These are phyloP conservation scores for Molossus alvarezi DNA, from an alignment of 2,797 vertebrate species.

Conservation along the genomic window DNA sequence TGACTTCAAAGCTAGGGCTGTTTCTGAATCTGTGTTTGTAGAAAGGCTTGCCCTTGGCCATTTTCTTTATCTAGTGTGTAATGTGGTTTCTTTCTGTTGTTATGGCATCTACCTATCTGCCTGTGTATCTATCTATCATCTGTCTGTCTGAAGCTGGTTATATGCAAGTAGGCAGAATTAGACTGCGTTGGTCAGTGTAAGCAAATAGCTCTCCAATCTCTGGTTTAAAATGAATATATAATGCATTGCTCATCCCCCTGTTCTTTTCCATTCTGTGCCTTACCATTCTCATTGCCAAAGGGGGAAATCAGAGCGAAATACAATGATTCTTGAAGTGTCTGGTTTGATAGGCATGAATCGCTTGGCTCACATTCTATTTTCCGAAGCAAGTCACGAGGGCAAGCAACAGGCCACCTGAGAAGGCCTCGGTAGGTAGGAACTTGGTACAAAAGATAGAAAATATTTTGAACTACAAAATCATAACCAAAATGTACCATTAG, in stretches of 20 bases:
- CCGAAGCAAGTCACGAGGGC: not conserved
- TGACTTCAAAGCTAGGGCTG: not conserved
- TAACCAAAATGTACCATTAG: not conserved
- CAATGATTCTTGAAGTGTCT: not conserved
- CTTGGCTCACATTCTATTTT: not conserved
- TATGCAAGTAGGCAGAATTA: not conserved
- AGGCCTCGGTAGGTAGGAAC: not conserved
- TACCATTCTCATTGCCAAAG: not conserved
- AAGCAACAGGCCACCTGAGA: not conserved
- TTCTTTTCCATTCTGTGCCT: not conserved
- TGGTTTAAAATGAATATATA: not conserved
- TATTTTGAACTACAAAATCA: not conserved
- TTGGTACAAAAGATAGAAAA: not conserved
- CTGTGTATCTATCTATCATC: not conserved
- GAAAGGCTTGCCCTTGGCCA: not conserved
- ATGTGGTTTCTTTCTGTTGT: not conserved
- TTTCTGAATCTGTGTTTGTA: conserved; percentile 14
- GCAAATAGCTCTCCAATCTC: not conserved
- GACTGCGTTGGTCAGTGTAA: not conserved
- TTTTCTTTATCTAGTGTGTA: not conserved
- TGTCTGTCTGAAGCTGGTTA: not conserved
- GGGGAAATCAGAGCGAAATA: not conserved
- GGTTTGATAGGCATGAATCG: not conserved
- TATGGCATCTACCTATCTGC: not conserved
- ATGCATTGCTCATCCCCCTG: not conserved